Evolutionary conservation across 2,888 invertebrate species (phyloP), one percentile per base, ranked within the genome.

Genomic region (Galeruca laticollis): DNA sequence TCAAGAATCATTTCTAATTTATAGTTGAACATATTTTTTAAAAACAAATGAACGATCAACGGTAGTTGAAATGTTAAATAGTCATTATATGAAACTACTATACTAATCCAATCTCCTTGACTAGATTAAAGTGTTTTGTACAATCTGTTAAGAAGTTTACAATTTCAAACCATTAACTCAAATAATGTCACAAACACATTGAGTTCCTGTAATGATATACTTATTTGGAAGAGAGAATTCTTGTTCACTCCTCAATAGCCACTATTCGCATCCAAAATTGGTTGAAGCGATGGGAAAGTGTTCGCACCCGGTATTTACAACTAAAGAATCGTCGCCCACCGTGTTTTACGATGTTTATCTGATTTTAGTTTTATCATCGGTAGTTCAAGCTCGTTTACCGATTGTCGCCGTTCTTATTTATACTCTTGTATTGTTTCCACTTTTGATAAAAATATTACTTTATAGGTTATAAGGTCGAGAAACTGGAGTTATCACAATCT

Each of bases 341-440:
- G 76, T 75, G 70, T 70, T 72, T 76, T 76, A 74, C 74, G 74
- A 75, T 75, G 56, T 70, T 74, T 76, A 76, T 76, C 76, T 74
- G 73, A 76, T 74, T 71, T 68, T 69, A 72, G 73, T 74, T 57
- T 57, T 76, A 71, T 67, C 74, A 76, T 76, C 74, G 63, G 70
- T 69, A 67, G 67, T 65, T 65, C 60, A 70, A 68, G 66, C 66
- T 70, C 59, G 71, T 63, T 68, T 66, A 68, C 64, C 64, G 69
- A 69, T 71, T 67, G 61, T 68, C 54, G 63, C 43, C 54, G 63
- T 57, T 56, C 66, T 68, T 68, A 68, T 71, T 71, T 71, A 71
- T 66, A 49, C 68, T 56, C 37, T 37, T 49, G 63, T 64, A 71
- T 71, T 71, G 71, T 71, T 64, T 68, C n/a, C 66, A 61, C 18